These are phyloP conservation scores for Erynnis tages DNA, from an alignment of 2,888 invertebrate genomes.

Conservation along the genomic window DNA sequence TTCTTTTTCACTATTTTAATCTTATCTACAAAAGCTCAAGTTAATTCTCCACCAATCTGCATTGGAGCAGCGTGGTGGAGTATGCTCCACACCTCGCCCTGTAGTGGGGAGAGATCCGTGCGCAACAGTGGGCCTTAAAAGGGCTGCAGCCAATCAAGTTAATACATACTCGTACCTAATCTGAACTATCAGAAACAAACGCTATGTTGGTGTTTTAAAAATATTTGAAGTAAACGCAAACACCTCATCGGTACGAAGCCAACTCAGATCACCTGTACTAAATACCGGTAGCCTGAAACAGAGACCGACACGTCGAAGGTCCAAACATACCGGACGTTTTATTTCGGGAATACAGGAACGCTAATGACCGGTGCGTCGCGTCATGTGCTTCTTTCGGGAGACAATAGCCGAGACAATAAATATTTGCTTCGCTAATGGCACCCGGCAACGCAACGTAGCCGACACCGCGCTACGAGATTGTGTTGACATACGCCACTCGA, in stretches of 20 bases:
- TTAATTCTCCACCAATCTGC: too few species aligned
- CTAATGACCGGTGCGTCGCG: slow-evolving; percentile 67
- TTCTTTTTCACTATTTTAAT: too few species aligned
- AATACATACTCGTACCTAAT: too few species aligned
- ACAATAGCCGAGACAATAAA: slow-evolving; percentile 42
- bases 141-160: too few species aligned
- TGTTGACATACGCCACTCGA: background rate
- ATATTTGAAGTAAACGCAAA: background rate
- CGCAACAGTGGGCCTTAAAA: too few species aligned
- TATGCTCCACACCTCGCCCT: too few species aligned
- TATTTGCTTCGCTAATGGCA: slow-evolving; percentile 13
- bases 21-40: too few species aligned
- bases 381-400: slow-evolving; percentile 54
- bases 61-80: too few species aligned
- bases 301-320: slow-evolving; percentile 32
- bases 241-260: background rate
- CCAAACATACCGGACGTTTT: slow-evolving; percentile 34
- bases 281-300: slow-evolving; percentile 38
- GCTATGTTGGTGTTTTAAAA: background rate
- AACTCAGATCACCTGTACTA: slow-evolving; percentile 48
- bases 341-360: slow-evolving; percentile 35
- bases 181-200: too few species aligned
- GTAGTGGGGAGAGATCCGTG: too few species aligned
- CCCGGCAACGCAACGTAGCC: too few species aligned
- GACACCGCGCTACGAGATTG: too few species aligned